Evolutionary conservation across 1,140 invertebrate genomes (phyloP), one percentile per base, ranked within the genome.

Genomic region (Musca domestica): DNA sequence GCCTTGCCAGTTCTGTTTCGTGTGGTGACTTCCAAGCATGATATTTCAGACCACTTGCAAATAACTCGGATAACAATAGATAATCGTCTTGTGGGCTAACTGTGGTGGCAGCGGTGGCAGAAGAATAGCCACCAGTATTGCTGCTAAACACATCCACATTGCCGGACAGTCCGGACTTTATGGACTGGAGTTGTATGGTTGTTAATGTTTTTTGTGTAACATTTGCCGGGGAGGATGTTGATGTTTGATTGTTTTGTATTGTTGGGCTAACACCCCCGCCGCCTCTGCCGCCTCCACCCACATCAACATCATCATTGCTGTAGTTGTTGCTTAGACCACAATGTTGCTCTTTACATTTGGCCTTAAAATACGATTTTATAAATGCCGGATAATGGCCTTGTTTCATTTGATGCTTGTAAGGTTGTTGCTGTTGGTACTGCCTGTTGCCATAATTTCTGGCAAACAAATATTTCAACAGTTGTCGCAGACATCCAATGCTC

Each of bases 391-490:
- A 72, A 66, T 75, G 70, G 41, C 71, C 76, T 46, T 67, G 56
- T 34, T 61, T 61, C 22, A 23, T 20, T 23, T 54, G 52, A 20
- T 23, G 20, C 12, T 54, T 41, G 34, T 41, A 41, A 41, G 34
- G 22, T 12, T 54, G 20, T 54, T 61, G 27, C 22, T 61, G 56
- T 19, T 61, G 23, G 14, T 30, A 70, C 70, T 73, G 71, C 69
- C 74, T 70, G 64, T 85, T 85, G 34, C 84, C 84, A 67, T 92
- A 83, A 82, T 94, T 94, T 23, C 87, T 88, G 30, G 88, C 89
- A 84, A 94, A 94, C 64, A 94, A 82, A 75, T 89, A 90, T 81
- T 93, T 93, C 49, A 95, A 80, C 56, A 95, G 76, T 85, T 94
- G 91, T 72, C 91, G 88, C 20, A 94, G 91, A 83, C 91, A 92